Evolutionary conservation across 2,888 invertebrate species (phyloP), one percentile per base, ranked within the genome.

Genomic region (Omphaloscelis lunosa): DNA sequence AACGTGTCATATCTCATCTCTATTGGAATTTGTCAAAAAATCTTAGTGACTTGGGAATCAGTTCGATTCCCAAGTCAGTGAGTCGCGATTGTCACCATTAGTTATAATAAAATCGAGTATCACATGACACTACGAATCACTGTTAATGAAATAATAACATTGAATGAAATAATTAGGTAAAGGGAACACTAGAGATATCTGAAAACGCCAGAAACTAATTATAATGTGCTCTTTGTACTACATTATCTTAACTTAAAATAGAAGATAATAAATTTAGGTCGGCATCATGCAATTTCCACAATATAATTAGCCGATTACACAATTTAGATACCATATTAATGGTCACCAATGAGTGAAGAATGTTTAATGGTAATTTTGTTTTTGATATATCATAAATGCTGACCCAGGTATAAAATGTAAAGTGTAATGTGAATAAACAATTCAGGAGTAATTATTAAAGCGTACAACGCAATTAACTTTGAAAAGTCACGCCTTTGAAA

Each of bases 281-380:
- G 89, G 87, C 89, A 88, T 92, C 93, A 91, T 93, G 94, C 94
- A 91, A 91, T 92, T 92, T 92, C 90, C 90, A 91, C 88, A 89
- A 86, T 84, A 83, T 77, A 84, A 87, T 88, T 88, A 85, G 84
- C 88, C 82, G 89, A 89, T 91, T 90, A 86, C 86, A 84, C 85
- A 89, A 87, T 91, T 84, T 69, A 86, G 90, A 88, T 82, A 84
- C 79, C 85, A 83, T 83, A 86, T 82, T 73, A n/a, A 72, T 86
- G 82, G 82, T 77, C 61, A 84, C 82, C 80, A 84, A 88, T 84
- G 81, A 80, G 65, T 72, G 58, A 83, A 80, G 67, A 84, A 75
- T 84, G 81, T 53, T 69, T 69, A 39, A 88, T 87, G 85, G 23
- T 39, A 76, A 76, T 80, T 71, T 86, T 76, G 63, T 61, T 74